Evolutionary conservation across 2,888 invertebrate genomes (phyloP), one percentile per base, ranked within the genome.

Genomic region (Noctua fimbriata): DNA sequence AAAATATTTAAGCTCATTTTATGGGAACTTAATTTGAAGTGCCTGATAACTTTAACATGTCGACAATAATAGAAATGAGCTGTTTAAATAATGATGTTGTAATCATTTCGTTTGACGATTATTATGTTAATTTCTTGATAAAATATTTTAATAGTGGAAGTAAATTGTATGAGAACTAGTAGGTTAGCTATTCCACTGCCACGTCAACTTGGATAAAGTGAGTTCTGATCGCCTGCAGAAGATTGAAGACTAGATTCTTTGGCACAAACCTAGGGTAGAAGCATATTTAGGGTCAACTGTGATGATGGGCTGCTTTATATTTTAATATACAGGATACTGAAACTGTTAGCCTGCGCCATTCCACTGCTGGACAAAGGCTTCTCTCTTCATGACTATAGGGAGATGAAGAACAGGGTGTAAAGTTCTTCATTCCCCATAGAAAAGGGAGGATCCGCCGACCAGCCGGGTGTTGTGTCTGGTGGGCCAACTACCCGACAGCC

Each of bases 1-100:
- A 55, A 80, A 80, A 75, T 78, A 69, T 76, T 44, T 73, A 63
- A 69, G 86, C 72, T 83, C 63, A 73, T 66, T 85, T 83, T 65
- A 41, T 75, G 67, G 77, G 72, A 81, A 73, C 81, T 85, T 85
- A 83, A 81, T 81, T 83, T 81, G 73, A 84, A 84, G 78, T 69
- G 28, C 73, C 63, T 47, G 76, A 85, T 84, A 84, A 78, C 66
- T 81, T 77, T 73, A 63, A 58, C 18, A 49, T 3, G 49, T 58
- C 21, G 72, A 77, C 71, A 81, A 58, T 84, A 73, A 67, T 85
- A 77, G 77, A 74, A 81, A 77, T 74, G 41, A 81, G 73, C 55
- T 47, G 85, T 67, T 70, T 85, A 67, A 73, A 77, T 77, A 58
- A 81, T 67, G 47, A 70, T 81, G 75, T 75, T 72, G 80, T 72